Base-by-base conservation (phyloP, 2,797 vertebrate genomes). In the Microcaecilia unicolor region DNA sequence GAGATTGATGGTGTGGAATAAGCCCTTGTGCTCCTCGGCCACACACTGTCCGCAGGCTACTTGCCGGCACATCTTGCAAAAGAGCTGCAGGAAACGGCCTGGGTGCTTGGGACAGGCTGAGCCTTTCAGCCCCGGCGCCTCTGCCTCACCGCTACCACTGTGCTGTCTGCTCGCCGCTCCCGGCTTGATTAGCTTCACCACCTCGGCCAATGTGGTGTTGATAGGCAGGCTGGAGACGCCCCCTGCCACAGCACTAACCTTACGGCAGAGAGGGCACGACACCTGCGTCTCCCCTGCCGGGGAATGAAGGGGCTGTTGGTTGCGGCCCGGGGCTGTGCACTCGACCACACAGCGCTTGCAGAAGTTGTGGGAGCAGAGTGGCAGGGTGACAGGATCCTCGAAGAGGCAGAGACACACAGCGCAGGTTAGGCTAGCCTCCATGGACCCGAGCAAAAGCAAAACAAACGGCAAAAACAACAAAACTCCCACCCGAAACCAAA, bases 381-480 rank as follows among this genome's bases (percentile, higher is more conserved):
- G 70, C 24, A 76, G 52, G 19, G 69, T 74, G 24, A 72, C 69
- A 8, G 70, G 73, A 4, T 74, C 69, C 28, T 74, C 61, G 31
- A 74, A 67, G 22, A 76, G 44, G 5, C 59, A 61, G 25, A 74
- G 41, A 25, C 73, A 76, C 3, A 76, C 71, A 9, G 73, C 69
- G 16, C 71, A 76, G 8, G 68, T 74, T 51, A 76, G 44, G 34
- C 68, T 76, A 18, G 64, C 71, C 37, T 76, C 73, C 73, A 72
- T 74, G 10, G n/a, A n/a, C n/a, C n/a, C n/a, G n/a, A n/a, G n/a
- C n/a, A n/a, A n/a, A n/a, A n/a, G n/a, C n/a, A n/a, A n/a, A n/a
- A n/a, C n/a, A n/a, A n/a, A n/a, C n/a, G n/a, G n/a, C n/a, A n/a
- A n/a, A n/a, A n/a, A n/a, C n/a, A n/a, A n/a, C n/a, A n/a, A n/a